Conservation (phyloP, 2,113 vertebrate genomes). For the Lates calcarifer region DNA sequence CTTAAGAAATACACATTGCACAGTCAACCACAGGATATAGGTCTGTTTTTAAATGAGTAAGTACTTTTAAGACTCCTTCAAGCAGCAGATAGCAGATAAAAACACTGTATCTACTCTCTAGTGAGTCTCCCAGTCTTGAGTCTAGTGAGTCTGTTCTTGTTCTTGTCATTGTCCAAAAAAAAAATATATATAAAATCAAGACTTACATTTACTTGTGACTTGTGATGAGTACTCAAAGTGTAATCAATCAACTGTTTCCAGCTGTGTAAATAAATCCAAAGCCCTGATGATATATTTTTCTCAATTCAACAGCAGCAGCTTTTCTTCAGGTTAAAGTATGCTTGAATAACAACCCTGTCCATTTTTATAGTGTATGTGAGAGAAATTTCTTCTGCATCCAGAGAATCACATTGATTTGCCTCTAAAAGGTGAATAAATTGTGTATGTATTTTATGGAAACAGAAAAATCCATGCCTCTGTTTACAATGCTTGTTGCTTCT, state of each 20-base stretch:
- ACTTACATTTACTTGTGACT: slow-evolving; percentile 19
- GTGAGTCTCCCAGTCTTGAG: background rate
- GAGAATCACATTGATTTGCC: slow-evolving; percentile 67
- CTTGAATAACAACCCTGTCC: slow-evolving; percentile 71
- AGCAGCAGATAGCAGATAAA: background rate
- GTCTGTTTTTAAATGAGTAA: background rate
- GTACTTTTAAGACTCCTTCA: background rate
- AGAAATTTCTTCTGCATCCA: slow-evolving; percentile 44
- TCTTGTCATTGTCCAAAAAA: too few relatives aligned
- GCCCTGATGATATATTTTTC: background rate
- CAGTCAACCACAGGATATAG: background rate
- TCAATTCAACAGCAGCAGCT: slow-evolving; percentile 20
- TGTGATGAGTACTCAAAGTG: background rate
- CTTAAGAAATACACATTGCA: background rate
- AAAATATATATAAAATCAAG: too few relatives aligned
- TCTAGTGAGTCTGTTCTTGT: too few relatives aligned
- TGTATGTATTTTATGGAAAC: slow-evolving; percentile 73
- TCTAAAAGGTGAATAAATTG: slow-evolving; percentile 76
- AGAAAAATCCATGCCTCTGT: slow-evolving; percentile 82
- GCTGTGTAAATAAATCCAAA: slow-evolving; percentile 36
- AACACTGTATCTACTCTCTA: background rate
- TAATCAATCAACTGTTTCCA: slow-evolving; percentile 24
- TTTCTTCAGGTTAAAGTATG: slow-evolving; percentile 56
- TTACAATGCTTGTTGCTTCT: slow-evolving; percentile 74
- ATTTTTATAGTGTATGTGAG: slow-evolving; percentile 47